Percentiles rank a stretch among this genome's conserved stretches.
Conservation (phyloP, 2,113 vertebrate species). For the Brienomyrus longianalis region DNA sequence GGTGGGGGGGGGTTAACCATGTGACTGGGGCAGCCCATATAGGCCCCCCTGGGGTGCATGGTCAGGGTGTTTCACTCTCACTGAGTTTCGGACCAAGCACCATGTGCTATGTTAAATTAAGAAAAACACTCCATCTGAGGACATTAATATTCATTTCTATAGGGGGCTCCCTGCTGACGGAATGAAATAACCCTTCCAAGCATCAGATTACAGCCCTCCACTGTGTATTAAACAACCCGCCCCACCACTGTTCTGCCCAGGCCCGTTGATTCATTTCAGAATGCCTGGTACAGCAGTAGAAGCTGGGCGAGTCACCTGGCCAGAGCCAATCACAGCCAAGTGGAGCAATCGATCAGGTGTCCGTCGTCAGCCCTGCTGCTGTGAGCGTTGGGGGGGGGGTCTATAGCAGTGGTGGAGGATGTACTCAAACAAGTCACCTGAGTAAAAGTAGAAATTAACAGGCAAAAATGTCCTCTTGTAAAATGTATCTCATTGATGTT, state of each 20-base stretch:
- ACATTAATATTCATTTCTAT: conserved; percentile 21
- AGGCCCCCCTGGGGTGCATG: not conserved
- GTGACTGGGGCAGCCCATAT: not conserved
- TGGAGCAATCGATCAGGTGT: not conserved
- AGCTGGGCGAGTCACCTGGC: not conserved
- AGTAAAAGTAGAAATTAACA: not conserved
- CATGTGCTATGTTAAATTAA: not conserved
- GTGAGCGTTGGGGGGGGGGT: not conserved
- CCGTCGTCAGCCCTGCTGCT: not conserved
- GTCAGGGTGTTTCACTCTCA: not conserved
- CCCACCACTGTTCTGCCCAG: not conserved
- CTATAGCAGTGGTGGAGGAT: not conserved
- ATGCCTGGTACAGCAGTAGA: not conserved
- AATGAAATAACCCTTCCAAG: conserved; percentile 10
- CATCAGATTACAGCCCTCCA: not conserved
- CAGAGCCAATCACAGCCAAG: not conserved
- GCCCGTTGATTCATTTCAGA: not conserved
- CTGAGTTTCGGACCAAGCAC: not conserved
- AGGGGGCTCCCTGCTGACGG: conserved; percentile 8
- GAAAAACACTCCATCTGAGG: not conserved
- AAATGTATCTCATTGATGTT: not conserved
- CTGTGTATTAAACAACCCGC: not conserved
- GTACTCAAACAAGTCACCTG: not conserved
- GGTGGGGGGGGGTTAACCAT: not conserved
- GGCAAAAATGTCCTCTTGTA: not conserved